Conservation (phyloP, 2,113 vertebrate species). For the Hippocampus comes region DNA sequence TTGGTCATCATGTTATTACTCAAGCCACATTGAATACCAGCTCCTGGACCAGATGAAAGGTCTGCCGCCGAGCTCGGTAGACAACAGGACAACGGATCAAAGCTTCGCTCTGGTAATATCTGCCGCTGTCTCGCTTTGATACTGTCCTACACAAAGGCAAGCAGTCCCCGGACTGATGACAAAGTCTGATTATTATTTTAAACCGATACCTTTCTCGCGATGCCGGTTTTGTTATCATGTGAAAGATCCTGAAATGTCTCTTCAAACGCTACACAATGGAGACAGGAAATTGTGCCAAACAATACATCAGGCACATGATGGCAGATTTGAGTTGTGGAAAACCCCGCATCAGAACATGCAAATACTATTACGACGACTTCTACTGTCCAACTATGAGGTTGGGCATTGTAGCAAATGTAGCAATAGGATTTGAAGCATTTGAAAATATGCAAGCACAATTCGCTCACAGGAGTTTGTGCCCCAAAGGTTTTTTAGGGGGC, state of each 20-base stretch:
- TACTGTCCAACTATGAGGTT: background rate
- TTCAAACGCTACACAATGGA: background rate
- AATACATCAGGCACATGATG: background rate
- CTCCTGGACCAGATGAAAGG: constrained; percentile 60
- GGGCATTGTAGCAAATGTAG: too few species aligned
- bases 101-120: constrained; percentile 53
- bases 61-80: constrained; percentile 43
- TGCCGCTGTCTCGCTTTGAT: constrained; percentile 58
- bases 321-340: too few species aligned
- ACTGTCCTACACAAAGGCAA: constrained; percentile 56
- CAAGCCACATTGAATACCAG: constrained; percentile 55
- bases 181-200: constrained; percentile 56
- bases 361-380: too few species aligned
- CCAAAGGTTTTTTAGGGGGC: background rate
- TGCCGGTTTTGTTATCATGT: constrained; percentile 38
- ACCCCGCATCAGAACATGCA: too few species aligned
- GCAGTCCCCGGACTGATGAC: constrained; percentile 49
- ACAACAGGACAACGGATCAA: constrained; percentile 64
- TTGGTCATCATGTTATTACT: constrained; percentile 66
- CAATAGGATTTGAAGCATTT: background rate
- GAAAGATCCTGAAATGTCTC: constrained; percentile 16
- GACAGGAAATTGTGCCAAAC: background rate
- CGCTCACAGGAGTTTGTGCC: background rate
- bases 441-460: background rate
- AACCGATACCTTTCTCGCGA: constrained; percentile 45